Percentiles rank a stretch among this genome's conserved stretches.
Conservation (phyloP, 2,797 vertebrate genomes). For the Onychomys torridus region DNA sequence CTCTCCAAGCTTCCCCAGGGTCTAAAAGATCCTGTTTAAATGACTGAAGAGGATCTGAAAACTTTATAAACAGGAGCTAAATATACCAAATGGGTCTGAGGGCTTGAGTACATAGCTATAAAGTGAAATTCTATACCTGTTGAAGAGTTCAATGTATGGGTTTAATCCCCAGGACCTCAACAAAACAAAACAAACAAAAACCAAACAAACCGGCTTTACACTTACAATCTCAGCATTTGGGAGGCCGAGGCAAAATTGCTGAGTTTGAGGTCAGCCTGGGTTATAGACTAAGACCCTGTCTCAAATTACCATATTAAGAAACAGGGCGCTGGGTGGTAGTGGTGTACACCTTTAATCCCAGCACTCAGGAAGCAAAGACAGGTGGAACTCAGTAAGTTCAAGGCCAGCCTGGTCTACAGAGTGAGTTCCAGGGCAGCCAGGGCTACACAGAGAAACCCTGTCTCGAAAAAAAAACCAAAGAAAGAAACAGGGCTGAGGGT, state of each 20-base stretch:
- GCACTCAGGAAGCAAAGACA: background rate
- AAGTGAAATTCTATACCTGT: background rate
- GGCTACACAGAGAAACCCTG: too few species aligned
- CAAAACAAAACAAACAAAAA: background rate
- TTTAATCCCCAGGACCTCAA: background rate
- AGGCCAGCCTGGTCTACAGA: background rate
- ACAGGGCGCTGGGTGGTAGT: background rate
- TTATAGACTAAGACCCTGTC: background rate
- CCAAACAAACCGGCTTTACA: background rate
- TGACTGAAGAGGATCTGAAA: background rate
- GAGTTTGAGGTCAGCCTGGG: background rate
- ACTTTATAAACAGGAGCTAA: conserved; percentile 21
- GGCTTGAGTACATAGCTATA: background rate
- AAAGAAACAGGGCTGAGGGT: background rate
- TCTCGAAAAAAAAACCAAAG: too few species aligned
- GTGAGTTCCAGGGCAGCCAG: too few species aligned
- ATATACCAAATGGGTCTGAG: background rate
- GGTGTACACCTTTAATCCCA: background rate
- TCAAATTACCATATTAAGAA: background rate
- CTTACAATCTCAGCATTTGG: background rate
- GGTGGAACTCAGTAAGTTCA: background rate
- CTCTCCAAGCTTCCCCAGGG: background rate
- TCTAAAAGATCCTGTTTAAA: background rate
- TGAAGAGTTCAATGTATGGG: background rate
- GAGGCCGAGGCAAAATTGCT: background rate